A percentile compares a stretch with the other conserved stretches of the same genome.
Evolutionary conservation across 1,140 invertebrate genomes (phyloP).

Genomic region (Chironomus tepperi): DNA sequence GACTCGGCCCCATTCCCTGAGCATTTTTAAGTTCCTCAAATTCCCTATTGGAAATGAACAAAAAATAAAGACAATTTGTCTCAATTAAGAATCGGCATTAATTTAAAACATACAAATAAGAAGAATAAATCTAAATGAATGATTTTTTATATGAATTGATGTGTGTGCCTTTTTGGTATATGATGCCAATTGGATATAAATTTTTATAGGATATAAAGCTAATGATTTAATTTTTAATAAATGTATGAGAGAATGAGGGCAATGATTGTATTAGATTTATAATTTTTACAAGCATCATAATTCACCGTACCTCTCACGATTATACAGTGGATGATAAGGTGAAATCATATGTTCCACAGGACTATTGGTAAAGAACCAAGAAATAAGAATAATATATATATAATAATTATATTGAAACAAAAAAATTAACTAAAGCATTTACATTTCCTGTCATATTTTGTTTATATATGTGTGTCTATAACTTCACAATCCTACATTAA

Average conservation of each 20-base stretch:
- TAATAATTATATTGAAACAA: not conserved
- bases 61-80: slow-evolving; percentile 47
- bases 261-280: not conserved
- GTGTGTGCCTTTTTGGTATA: slow-evolving; percentile 75
- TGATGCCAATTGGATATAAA: slow-evolving; percentile 35
- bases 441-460: no score
- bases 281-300: not conserved
- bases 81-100: slow-evolving; percentile 1
- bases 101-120: not conserved
- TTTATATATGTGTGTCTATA: no score
- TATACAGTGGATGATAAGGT: slow-evolving; percentile 47
- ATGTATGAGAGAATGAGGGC: not conserved
- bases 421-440: not conserved
- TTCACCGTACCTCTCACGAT: slow-evolving; percentile 54
- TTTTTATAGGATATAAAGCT: not conserved
- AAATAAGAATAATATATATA: not conserved
- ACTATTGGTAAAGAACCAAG: not conserved
- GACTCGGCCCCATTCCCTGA: slow-evolving; percentile 45
- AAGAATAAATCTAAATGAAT: not conserved
- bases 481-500: no score
- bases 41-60: no score
- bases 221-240: slow-evolving; percentile 39
- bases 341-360: slow-evolving; percentile 21
- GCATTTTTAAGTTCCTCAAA: slow-evolving; percentile 71
- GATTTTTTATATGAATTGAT: slow-evolving; percentile 36